Evolutionary conservation across 2,888 invertebrate genomes (phyloP).

Genomic region (Ectobius pallidus): DNA sequence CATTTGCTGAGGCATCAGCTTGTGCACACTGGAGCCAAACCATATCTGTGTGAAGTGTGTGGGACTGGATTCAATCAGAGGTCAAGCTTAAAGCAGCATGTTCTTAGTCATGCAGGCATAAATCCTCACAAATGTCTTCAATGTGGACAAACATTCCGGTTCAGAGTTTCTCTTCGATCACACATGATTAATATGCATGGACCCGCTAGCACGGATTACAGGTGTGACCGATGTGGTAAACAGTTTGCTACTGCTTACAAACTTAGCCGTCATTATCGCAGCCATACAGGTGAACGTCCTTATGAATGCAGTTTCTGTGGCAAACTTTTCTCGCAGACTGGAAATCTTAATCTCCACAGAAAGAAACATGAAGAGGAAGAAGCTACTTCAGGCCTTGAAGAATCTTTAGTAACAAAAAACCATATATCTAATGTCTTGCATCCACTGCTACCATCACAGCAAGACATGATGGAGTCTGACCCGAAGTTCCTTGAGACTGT

Average conservation of each 20-base stretch:
- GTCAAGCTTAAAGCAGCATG: slow-evolving; percentile 43
- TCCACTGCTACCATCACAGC: neutral
- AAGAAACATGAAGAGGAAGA: slow-evolving; percentile 42
- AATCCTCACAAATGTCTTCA: slow-evolving; percentile 45
- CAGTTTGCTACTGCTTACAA: slow-evolving; percentile 46
- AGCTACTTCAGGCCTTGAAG: neutral
- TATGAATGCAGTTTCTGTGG: slow-evolving; percentile 45
- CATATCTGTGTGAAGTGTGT: slow-evolving; percentile 46
- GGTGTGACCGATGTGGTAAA: slow-evolving; percentile 46
- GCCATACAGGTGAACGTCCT: slow-evolving; percentile 47
- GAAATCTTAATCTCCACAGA: slow-evolving; percentile 46
- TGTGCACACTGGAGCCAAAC: slow-evolving; percentile 46
- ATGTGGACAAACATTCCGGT: slow-evolving; percentile 46
- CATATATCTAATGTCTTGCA: slow-evolving; percentile 1
- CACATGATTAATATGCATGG: slow-evolving; percentile 46
- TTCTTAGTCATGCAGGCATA: slow-evolving; percentile 42
- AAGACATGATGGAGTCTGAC: neutral
- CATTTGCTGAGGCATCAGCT: slow-evolving; percentile 45
- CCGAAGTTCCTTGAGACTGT: slow-evolving; percentile 26
- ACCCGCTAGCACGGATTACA: slow-evolving; percentile 24
- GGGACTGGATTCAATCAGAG: slow-evolving; percentile 44
- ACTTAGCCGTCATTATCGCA: slow-evolving; percentile 45
- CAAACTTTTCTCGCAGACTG: slow-evolving; percentile 45
- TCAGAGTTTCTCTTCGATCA: slow-evolving; percentile 42
- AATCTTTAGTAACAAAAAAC: slow-evolving; percentile 12